A percentile compares a stretch with the other conserved stretches of the same genome.
Conservation (phyloP, 2,797 vertebrate genomes). For the Lemur catta region DNA sequence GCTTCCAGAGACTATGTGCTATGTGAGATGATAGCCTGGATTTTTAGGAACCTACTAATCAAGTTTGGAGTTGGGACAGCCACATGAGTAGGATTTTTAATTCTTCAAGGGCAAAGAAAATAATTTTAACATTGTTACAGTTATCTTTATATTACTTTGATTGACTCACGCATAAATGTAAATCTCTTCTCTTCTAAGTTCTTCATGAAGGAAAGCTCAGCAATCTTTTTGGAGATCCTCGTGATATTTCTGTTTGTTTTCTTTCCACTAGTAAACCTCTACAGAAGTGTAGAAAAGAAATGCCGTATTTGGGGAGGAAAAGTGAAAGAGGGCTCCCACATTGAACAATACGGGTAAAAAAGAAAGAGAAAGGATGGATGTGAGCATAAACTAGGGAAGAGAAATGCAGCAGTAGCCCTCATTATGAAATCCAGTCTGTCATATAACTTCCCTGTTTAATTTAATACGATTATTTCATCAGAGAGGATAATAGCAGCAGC, state of each 20-base stretch:
- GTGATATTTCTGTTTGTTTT: neutral
- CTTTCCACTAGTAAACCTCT: neutral
- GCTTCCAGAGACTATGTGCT: neutral
- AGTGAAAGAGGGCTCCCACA: neutral
- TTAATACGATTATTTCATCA: slow-evolving; percentile 90
- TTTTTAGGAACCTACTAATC: neutral
- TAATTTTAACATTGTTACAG: neutral
- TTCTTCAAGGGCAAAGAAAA: neutral
- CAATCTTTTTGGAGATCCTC: neutral
- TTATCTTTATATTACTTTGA: neutral
- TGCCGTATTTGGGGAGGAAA: neutral
- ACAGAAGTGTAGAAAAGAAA: neutral
- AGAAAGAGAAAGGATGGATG: neutral
- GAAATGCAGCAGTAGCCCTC: slow-evolving; percentile 80
- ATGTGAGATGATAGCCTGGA: neutral
- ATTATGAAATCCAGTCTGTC: slow-evolving; percentile 86
- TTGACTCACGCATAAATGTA: neutral
- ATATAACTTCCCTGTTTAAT: slow-evolving; percentile 83
- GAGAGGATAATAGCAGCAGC: slow-evolving; percentile 86
- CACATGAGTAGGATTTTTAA: neutral
- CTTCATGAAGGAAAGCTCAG: neutral
- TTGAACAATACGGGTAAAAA: neutral
- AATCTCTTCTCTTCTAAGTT: neutral
- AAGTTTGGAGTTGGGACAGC: neutral
- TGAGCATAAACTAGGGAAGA: slow-evolving; percentile 29